Conservation (phyloP, 2,113 vertebrate genomes). For the Struthidea cinerea region DNA sequence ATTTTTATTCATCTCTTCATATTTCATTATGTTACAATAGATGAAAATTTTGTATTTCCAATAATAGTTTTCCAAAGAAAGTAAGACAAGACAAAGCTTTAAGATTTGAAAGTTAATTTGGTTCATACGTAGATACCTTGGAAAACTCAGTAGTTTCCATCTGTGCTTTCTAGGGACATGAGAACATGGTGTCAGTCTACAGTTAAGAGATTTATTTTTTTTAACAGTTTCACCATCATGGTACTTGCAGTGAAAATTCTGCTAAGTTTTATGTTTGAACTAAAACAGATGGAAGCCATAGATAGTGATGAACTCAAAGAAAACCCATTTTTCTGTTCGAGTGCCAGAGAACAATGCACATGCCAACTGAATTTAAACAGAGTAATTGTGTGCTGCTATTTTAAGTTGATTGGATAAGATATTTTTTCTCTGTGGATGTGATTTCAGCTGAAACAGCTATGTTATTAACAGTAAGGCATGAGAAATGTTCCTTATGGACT, state of each 20-base stretch:
- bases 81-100: background rate
- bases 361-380: conserved; percentile 14
- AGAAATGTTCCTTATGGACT: background rate
- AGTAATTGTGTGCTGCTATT: conserved; percentile 4
- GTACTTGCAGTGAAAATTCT: conserved; percentile 3
- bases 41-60: background rate
- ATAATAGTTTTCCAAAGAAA: background rate
- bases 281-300: conserved; percentile 47
- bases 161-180: background rate
- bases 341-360: conserved; percentile 26
- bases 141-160: background rate
- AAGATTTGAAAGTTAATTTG: background rate
- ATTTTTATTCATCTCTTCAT: background rate
- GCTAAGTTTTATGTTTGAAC: conserved; percentile 3
- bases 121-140: background rate
- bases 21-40: background rate
- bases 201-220: background rate
- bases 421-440: background rate
- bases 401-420: background rate
- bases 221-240: background rate
- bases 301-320: conserved; percentile 37
- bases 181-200: background rate
- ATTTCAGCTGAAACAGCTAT: background rate
- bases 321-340: background rate
- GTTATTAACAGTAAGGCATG: background rate